phyloP scores from a whole-genome alignment of 2,888 invertebrate species.

The Dascillus cervinus region DNA sequence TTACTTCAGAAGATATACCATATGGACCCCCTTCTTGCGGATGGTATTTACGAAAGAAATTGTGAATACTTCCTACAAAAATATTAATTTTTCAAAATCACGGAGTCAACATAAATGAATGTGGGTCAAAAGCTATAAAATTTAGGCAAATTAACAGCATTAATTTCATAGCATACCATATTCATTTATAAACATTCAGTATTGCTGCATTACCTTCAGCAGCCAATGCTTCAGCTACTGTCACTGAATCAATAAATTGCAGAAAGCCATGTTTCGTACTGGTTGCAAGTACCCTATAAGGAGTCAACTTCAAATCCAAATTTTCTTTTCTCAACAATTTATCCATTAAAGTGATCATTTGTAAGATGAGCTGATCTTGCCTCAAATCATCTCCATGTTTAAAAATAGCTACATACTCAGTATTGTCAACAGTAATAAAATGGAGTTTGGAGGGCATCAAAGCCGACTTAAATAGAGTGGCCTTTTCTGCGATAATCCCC shows the following conservation, averaged over 20 bases:
- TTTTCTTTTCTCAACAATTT: conserved; percentile 89
- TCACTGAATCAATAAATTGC: conserved; percentile 88
- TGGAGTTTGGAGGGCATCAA: conserved; percentile 91
- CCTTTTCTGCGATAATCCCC: conserved; percentile 82
- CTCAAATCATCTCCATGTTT: conserved; percentile 96
- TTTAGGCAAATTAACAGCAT: not conserved
- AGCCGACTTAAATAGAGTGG: conserved; percentile 91
- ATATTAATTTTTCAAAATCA: conserved; percentile 24
- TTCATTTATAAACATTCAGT: not conserved
- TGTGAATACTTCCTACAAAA: conserved; percentile 80
- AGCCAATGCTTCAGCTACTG: conserved; percentile 86
- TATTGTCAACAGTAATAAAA: conserved; percentile 73
- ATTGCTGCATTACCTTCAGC: conserved; percentile 55
- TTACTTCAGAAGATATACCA: conserved; percentile 86
- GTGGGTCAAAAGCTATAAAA: not conserved
- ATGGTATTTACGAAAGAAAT: conserved; percentile 85
- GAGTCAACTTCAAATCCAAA: conserved; percentile 91
- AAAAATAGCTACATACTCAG: conserved; percentile 91
- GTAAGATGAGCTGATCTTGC: conserved; percentile 94
- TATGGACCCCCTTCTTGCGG: conserved; percentile 83
- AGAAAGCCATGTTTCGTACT: conserved; percentile 94
- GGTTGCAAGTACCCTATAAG: conserved; percentile 92
- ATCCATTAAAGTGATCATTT: conserved; percentile 98
- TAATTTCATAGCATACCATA: not conserved
- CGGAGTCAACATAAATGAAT: conserved; percentile 1